These are phyloP conservation scores for Acronicta aceris DNA, from an alignment of 2,888 invertebrate species.

Conservation along the genomic window DNA sequence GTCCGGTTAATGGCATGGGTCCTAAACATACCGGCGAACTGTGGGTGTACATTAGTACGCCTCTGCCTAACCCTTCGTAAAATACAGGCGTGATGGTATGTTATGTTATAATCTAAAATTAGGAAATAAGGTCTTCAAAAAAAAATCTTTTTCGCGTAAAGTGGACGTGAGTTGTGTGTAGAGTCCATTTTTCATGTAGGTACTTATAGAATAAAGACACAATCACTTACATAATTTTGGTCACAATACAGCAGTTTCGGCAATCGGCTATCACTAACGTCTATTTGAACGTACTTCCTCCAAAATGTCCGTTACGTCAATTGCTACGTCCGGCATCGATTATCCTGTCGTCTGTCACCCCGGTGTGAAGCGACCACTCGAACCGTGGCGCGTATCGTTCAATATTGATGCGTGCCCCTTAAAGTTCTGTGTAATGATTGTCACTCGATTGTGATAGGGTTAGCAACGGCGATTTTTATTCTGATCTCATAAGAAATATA, in stretches of 20 bases:
- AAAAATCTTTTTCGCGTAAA: no score
- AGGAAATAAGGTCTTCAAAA: no score
- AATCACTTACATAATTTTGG: neutral
- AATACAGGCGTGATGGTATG: no score
- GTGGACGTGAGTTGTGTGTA: no score
- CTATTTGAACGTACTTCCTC: neutral
- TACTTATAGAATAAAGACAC: neutral
- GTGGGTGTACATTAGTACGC: no score
- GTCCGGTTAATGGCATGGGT: no score
- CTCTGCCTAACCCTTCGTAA: no score
- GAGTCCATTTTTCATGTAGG: neutral
- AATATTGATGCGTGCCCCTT: constrained; percentile 19
- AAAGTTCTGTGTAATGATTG: constrained; percentile 9
- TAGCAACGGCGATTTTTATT: neutral
- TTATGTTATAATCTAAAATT: no score
- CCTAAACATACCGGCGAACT: no score
- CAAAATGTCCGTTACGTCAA: neutral
- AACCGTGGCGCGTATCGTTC: constrained; percentile 3
- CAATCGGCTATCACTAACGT: neutral
- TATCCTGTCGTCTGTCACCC: constrained; percentile 1
- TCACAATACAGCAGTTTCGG: neutral
- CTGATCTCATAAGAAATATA: no score
- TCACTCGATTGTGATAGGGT: neutral
- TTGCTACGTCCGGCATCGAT: constrained; percentile 1
- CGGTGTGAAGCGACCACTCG: neutral